Conservation (phyloP, 2,888 invertebrate species). For the Cephus nigrinus region DNA sequence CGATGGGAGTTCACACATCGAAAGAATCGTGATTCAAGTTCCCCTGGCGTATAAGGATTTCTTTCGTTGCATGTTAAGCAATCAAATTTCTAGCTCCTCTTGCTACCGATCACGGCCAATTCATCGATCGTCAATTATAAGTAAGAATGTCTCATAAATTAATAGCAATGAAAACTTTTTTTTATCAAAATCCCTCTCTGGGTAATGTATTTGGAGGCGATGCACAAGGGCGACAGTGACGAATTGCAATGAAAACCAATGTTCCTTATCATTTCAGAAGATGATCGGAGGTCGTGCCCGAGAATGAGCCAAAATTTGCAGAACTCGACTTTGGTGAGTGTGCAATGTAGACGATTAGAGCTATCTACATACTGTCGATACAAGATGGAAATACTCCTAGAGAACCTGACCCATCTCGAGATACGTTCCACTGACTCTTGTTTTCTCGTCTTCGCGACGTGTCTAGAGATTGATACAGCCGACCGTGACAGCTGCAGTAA, state of each 20-base stretch:
- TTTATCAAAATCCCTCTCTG: background rate
- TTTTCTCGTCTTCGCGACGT: constrained; percentile 5
- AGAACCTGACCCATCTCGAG: background rate
- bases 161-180: background rate
- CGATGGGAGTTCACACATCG: background rate
- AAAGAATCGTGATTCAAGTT: background rate
- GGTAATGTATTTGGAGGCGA: background rate
- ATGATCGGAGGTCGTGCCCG: constrained; percentile 6
- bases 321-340: constrained; percentile 18
- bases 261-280: constrained; percentile 11
- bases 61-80: background rate
- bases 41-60: background rate
- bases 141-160: background rate
- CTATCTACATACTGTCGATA: background rate
- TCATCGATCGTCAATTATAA: background rate
- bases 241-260: background rate
- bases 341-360: background rate
- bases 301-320: constrained; percentile 23
- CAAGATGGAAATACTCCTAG: background rate
- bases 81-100: background rate
- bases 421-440: background rate
- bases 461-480: constrained; percentile 31
- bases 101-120: background rate
- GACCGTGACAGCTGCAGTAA: constrained; percentile 51
- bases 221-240: background rate